phyloP scores from a whole-genome alignment of 2,888 invertebrate species.

The Galeruca laticollis region DNA sequence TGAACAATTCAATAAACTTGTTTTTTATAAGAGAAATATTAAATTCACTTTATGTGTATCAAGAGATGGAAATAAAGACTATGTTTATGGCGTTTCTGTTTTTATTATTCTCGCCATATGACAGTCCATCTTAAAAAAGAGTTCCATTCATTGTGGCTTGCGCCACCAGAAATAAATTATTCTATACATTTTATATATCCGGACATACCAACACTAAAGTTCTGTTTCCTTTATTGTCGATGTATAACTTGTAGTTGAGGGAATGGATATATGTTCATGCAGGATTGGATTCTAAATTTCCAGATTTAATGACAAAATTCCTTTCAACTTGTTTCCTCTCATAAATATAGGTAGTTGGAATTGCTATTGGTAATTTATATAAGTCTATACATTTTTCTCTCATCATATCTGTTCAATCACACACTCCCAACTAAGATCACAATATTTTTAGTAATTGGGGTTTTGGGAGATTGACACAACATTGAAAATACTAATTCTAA shows the following conservation, averaged over 20 bases:
- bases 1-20: no score
- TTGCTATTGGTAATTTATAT: no score
- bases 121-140: constrained; percentile 10
- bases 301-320: not conserved
- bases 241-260: constrained; percentile 52
- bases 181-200: constrained; percentile 66
- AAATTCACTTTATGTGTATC: no score
- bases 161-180: constrained; percentile 62
- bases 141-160: constrained; percentile 27
- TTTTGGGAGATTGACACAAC: no score
- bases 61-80: not conserved
- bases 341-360: no score
- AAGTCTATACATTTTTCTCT: no score
- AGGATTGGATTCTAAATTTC: constrained; percentile 15
- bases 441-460: no score
- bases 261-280: constrained; percentile 23
- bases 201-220: constrained; percentile 63
- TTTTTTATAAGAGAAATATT: no score
- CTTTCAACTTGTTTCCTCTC: no score
- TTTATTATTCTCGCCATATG: not conserved
- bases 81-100: not conserved
- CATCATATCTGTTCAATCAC: no score
- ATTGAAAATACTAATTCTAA: no score
- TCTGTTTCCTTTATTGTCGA: constrained; percentile 62
- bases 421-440: no score